Percentiles rank a stretch among this genome's conserved stretches.
Conservation (phyloP, 2,113 vertebrate species). For the Pteropus alecto region DNA sequence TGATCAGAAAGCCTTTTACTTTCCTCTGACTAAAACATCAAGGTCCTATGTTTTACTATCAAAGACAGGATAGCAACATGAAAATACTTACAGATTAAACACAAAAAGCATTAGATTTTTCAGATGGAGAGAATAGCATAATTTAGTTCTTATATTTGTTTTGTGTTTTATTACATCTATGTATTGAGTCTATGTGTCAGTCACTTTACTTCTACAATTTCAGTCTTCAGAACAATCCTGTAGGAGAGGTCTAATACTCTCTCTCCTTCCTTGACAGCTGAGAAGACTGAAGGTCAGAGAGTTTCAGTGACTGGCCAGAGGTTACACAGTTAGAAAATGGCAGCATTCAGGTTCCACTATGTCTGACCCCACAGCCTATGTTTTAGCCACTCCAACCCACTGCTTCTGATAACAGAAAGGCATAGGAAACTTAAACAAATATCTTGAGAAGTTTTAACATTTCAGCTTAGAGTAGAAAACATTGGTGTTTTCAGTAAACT, state of each 20-base stretch:
- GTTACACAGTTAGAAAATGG: background rate
- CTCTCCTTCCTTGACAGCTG: background rate
- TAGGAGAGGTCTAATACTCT: background rate
- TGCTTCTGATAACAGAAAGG: background rate
- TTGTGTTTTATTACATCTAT: background rate
- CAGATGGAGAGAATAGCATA: background rate
- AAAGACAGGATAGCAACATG: background rate
- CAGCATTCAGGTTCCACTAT: background rate
- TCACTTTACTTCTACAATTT: background rate
- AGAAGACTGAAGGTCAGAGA: background rate
- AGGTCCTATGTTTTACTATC: background rate
- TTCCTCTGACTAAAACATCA: background rate
- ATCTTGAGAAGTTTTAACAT: background rate
- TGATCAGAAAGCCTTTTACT: background rate
- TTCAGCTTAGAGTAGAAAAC: conserved; percentile 7
- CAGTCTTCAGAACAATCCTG: background rate
- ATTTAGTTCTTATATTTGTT: background rate
- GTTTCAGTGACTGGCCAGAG: background rate
- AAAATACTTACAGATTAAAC: background rate
- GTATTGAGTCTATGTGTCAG: background rate
- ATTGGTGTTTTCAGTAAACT: background rate
- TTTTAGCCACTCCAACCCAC: background rate
- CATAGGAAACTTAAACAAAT: background rate
- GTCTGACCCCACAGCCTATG: background rate
- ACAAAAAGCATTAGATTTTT: background rate